Evolutionary conservation across 2,113 vertebrate species (phyloP).

Genomic region (Pardalotus punctatus): DNA sequence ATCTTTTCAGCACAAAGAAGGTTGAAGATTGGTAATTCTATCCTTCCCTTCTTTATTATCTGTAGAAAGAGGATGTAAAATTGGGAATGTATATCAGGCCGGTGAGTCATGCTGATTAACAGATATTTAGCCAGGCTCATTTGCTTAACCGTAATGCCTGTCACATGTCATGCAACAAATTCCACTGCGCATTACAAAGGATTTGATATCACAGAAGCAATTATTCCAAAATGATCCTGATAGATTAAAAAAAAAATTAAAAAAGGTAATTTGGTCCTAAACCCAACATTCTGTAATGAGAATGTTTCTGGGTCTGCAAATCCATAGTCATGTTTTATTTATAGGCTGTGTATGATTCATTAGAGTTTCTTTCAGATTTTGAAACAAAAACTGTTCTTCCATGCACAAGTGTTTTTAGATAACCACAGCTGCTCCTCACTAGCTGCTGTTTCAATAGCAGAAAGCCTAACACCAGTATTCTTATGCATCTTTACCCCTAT

Average conservation of each 20-base stretch:
- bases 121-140: constrained; percentile 41
- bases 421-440: constrained; percentile 71
- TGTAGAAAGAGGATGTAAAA: constrained; percentile 10
- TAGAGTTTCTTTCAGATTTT: constrained; percentile 75
- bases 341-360: constrained; percentile 74
- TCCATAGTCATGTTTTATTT: constrained; percentile 76
- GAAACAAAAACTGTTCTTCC: constrained; percentile 65
- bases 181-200: constrained; percentile 31
- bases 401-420: constrained; percentile 52
- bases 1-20: background rate
- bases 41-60: background rate
- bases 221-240: constrained; percentile 65
- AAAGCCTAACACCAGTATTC: constrained; percentile 63
- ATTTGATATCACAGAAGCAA: constrained; percentile 65
- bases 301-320: constrained; percentile 70
- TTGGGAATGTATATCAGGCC: background rate
- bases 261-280: constrained; percentile 63
- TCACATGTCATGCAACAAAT: constrained; percentile 25
- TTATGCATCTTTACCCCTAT: constrained; percentile 39
- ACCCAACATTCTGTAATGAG: constrained; percentile 70
- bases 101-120: constrained; percentile 40
- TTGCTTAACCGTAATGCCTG: background rate
- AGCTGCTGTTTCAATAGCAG: constrained; percentile 58
- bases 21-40: background rate
- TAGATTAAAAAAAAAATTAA: constrained; percentile 64